Percentiles rank a stretch among this genome's conserved stretches.
Evolutionary conservation across 2,113 vertebrate genomes (phyloP).

Genomic region (Xenopus borealis): DNA sequence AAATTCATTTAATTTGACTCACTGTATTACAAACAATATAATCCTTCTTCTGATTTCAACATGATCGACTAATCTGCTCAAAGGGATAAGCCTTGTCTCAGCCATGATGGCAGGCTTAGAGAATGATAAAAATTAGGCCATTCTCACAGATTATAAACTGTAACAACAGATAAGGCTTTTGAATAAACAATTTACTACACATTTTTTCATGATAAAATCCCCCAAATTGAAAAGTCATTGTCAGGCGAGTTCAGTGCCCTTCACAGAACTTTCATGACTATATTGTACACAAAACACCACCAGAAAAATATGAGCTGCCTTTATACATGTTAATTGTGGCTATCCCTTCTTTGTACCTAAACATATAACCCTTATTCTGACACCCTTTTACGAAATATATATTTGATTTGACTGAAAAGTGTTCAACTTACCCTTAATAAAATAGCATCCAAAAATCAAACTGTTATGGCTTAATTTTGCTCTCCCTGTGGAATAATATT

Average conservation of each 20-base stretch:
- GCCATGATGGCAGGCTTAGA: conserved; percentile 81
- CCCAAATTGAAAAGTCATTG: conserved; percentile 58
- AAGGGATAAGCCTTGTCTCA: conserved; percentile 89
- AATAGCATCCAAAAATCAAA: no score
- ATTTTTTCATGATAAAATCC: conserved; percentile 59
- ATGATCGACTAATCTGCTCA: conserved; percentile 88
- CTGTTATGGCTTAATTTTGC: no score
- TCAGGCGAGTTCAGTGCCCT: conserved; percentile 54
- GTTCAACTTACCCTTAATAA: no score
- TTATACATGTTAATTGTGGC: no score
- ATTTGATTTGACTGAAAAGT: no score
- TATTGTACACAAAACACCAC: no score
- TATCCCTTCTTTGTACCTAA: neutral
- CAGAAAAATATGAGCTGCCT: no score
- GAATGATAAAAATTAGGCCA: conserved; percentile 83
- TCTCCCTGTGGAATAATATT: no score
- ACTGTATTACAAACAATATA: conserved; percentile 89
- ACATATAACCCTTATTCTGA: no score
- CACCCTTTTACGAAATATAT: no score
- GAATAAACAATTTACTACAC: conserved; percentile 64
- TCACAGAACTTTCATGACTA: neutral
- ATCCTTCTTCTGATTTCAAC: conserved; percentile 87
- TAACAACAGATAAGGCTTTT: conserved; percentile 75
- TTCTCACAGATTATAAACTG: conserved; percentile 76
- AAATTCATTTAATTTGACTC: conserved; percentile 88